A percentile compares a stretch with the other conserved stretches of the same genome.
Evolutionary conservation across 2,113 vertebrate species (phyloP).

Genomic region (Origma solitaria): DNA sequence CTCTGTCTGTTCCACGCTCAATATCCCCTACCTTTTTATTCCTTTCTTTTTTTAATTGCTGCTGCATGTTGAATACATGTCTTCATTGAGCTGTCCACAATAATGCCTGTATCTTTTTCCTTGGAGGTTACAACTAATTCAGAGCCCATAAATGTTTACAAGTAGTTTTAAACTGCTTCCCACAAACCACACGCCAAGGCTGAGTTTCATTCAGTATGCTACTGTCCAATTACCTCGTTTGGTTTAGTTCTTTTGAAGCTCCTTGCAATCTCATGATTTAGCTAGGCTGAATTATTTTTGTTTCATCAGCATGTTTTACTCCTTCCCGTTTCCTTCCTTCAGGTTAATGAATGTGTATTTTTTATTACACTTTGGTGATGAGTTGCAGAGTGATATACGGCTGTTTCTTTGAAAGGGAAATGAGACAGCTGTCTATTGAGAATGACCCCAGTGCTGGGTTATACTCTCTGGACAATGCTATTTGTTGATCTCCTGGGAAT

Average conservation of each 20-base stretch:
- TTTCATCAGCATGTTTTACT: slow-evolving; percentile 1
- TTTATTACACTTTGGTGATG: slow-evolving; percentile 8
- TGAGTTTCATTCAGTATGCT: neutral
- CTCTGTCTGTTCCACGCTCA: neutral
- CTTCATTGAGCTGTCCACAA: neutral
- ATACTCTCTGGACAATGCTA: neutral
- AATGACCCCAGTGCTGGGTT: neutral
- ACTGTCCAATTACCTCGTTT: neutral
- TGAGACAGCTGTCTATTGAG: slow-evolving; percentile 4
- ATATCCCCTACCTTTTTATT: neutral
- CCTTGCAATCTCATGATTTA: neutral
- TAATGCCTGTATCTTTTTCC: neutral
- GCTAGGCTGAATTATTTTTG: neutral
- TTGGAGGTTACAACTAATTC: neutral
- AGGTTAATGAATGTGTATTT: slow-evolving; percentile 23
- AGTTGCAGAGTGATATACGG: neutral
- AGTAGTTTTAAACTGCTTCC: slow-evolving; percentile 4
- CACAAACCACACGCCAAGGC: neutral
- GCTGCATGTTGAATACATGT: neutral
- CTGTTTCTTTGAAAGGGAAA: slow-evolving; percentile 26
- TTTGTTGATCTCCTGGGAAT: slow-evolving; percentile 6
- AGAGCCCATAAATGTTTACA: neutral
- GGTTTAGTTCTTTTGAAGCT: neutral
- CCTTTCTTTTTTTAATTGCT: neutral
- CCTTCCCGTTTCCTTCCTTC: neutral